phyloP scores from a whole-genome alignment of 2,113 vertebrate genomes.

The Neodontobutis hainanensis region DNA sequence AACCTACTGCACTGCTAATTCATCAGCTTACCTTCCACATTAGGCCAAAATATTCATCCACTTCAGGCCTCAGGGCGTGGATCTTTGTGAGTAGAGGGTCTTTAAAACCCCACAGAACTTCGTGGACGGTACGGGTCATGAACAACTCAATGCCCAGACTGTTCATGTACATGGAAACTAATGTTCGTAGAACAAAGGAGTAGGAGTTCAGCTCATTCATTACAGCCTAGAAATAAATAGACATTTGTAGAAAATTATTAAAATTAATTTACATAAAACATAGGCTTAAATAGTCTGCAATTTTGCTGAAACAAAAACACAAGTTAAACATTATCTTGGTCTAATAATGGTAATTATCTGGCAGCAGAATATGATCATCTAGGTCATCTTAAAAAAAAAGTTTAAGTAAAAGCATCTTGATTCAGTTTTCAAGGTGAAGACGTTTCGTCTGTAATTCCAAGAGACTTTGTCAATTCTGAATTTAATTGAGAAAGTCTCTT shows the following conservation, averaged over 20 bases:
- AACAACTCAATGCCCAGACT: conserved; percentile 81
- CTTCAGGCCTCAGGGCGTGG: conserved; percentile 72
- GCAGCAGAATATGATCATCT: background rate
- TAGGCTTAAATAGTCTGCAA: background rate
- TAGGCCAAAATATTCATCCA: conserved; percentile 88
- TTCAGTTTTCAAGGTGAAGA: no score
- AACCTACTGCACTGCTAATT: background rate
- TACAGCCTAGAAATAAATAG: conserved; percentile 77
- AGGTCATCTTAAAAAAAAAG: no score
- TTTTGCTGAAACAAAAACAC: background rate
- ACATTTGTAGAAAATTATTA: background rate
- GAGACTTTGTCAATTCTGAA: no score
- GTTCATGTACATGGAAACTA: conserved; percentile 69
- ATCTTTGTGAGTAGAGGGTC: conserved; percentile 85
- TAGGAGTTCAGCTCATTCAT: conserved; percentile 82
- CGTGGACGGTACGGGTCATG: conserved; percentile 81
- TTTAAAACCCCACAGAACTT: conserved; percentile 94
- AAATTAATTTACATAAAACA: background rate
- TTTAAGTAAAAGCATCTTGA: no score
- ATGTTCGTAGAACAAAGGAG: conserved; percentile 60
- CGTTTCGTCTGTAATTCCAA: no score
- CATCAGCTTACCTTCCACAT: conserved; percentile 85
- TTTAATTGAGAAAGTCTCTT: no score
- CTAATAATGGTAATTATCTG: background rate
- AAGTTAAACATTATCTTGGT: no score